phyloP scores from a whole-genome alignment of 2,888 invertebrate species.

The Dastarcus helophoroides region DNA sequence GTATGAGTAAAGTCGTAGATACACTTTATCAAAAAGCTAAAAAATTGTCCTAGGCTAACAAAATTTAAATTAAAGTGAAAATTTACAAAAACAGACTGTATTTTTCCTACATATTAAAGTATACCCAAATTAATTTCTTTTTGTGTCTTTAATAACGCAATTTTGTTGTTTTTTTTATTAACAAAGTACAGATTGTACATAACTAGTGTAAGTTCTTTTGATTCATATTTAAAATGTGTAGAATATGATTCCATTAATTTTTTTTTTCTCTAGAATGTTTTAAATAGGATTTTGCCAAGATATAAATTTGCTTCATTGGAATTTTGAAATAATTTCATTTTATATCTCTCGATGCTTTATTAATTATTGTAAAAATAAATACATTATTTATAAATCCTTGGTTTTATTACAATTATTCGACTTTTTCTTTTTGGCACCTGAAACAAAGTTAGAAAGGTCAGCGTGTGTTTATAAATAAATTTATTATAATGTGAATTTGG shows the following conservation, averaged over 20 bases:
- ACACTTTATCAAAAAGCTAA: slow-evolving; percentile 98
- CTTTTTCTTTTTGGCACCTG: slow-evolving; percentile 11
- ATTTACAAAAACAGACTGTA: slow-evolving; percentile 28
- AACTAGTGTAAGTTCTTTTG: too few relatives aligned
- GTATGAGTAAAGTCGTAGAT: slow-evolving; percentile 99
- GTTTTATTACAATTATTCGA: slow-evolving; percentile 5
- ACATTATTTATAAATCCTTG: slow-evolving; percentile 5
- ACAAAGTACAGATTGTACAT: slow-evolving; percentile 4
- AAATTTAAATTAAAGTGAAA: slow-evolving; percentile 16
- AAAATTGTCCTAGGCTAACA: slow-evolving; percentile 71
- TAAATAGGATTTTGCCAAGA: too few relatives aligned
- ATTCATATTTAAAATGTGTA: too few relatives aligned
- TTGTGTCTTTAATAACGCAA: too few relatives aligned
- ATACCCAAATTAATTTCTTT: slow-evolving; percentile 8
- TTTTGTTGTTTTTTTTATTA: slow-evolving; percentile 10
- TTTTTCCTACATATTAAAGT: slow-evolving; percentile 24
- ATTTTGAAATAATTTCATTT: slow-evolving; percentile 8
- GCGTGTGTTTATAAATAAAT: too few relatives aligned
- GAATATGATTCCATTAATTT: too few relatives aligned
- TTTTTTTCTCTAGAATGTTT: too few relatives aligned
- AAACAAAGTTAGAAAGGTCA: too few relatives aligned
- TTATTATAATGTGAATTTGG: background rate
- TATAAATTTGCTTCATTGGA: background rate
- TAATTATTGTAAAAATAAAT: slow-evolving; percentile 9
- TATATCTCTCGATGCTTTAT: slow-evolving; percentile 8